Evolutionary conservation across 2,797 vertebrate genomes (phyloP).

Genomic region (Hyperoplus lanceolatus): DNA sequence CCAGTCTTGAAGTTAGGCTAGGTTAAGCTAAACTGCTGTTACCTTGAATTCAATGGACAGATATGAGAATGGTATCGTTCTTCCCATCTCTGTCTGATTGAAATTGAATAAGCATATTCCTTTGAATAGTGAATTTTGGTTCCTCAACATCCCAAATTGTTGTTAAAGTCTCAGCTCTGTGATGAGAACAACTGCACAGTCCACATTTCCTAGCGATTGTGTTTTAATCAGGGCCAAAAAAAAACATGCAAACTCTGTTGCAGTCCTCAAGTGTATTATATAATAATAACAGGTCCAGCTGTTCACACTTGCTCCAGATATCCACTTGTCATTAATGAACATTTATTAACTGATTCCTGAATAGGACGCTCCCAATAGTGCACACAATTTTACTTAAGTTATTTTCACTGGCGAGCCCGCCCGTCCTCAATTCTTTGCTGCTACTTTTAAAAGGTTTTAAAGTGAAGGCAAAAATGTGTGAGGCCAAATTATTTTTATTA

Average conservation of each 20-base stretch:
- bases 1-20: background rate
- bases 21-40: background rate
- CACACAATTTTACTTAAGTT: constrained; percentile 51
- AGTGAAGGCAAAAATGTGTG: constrained; percentile 58
- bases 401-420: constrained; percentile 44
- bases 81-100: constrained; percentile 12
- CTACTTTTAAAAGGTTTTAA: constrained; percentile 58
- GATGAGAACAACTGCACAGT: constrained; percentile 35
- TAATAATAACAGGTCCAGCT: constrained; percentile 53
- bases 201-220: constrained; percentile 9
- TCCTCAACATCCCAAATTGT: constrained; percentile 1
- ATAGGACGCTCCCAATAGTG: constrained; percentile 34
- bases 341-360: constrained; percentile 43
- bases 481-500: constrained; percentile 77
- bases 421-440: constrained; percentile 49
- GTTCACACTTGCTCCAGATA: constrained; percentile 52
- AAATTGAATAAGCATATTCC: background rate
- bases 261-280: constrained; percentile 44
- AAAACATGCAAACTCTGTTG: constrained; percentile 29
- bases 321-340: constrained; percentile 46
- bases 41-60: background rate
- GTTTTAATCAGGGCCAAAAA: constrained; percentile 45
- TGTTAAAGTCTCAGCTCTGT: constrained; percentile 23
- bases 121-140: constrained; percentile 18
- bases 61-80: background rate